Percentiles rank a stretch among this genome's conserved stretches.
Evolutionary conservation across 2,113 vertebrate genomes (phyloP).

Genomic region (Oreocharis arfaki): DNA sequence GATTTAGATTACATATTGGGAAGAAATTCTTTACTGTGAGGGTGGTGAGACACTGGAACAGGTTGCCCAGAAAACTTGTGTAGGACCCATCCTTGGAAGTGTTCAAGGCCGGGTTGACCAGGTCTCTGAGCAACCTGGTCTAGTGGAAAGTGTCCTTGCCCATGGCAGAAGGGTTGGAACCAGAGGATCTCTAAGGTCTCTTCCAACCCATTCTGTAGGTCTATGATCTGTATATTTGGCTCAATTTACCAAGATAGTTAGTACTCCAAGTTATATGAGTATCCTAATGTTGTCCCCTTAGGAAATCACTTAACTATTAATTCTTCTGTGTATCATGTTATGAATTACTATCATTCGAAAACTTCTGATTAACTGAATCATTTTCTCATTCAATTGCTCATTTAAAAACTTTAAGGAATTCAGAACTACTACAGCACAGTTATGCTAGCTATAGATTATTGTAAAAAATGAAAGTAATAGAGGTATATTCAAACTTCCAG

Average conservation of each 20-base stretch:
- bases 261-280: background rate
- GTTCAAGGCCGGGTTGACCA: background rate
- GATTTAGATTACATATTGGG: background rate
- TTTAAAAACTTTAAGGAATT: background rate
- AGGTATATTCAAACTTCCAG: background rate
- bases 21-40: background rate
- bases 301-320: background rate
- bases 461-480: background rate
- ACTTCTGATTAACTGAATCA: background rate
- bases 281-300: background rate
- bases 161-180: background rate
- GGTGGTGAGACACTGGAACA: background rate
- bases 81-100: background rate
- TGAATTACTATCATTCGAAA: background rate
- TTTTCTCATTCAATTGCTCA: background rate
- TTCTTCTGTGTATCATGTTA: background rate
- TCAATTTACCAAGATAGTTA: background rate
- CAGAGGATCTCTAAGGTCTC: background rate
- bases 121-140: background rate
- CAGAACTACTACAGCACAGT: background rate
- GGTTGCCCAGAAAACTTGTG: background rate
- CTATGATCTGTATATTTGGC: background rate
- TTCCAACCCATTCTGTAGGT: background rate
- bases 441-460: background rate
- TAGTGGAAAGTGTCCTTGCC: background rate